A percentile compares a stretch with the other conserved stretches of the same genome.
These are phyloP conservation scores for Thysanoteuthis rhombus DNA, from an alignment of 2,888 invertebrate genomes.

Conservation along the genomic window DNA sequence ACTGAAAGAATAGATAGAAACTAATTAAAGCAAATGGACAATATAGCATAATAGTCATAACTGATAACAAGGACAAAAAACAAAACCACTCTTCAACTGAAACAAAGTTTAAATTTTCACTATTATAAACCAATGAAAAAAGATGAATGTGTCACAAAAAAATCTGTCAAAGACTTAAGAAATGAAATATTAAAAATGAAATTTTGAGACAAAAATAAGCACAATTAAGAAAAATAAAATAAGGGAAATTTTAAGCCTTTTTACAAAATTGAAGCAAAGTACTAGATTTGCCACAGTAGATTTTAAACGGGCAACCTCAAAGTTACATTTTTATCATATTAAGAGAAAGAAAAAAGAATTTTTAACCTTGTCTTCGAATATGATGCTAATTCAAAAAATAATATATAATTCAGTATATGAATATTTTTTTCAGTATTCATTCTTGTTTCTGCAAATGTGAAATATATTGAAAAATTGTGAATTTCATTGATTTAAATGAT, in stretches of 20 bases:
- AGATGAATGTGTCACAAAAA: neutral
- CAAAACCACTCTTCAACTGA: neutral
- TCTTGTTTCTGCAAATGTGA: neutral
- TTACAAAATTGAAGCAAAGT: neutral
- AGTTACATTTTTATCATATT: too few species aligned
- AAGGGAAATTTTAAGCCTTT: neutral
- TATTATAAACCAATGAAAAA: neutral
- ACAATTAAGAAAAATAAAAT: neutral
- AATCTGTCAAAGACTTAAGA: neutral
- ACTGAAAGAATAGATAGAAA: conserved; percentile 1
- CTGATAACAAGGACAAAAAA: neutral
- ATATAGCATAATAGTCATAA: neutral
- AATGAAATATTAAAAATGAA: neutral
- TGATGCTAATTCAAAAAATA: too few species aligned
- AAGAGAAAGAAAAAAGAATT: too few species aligned
- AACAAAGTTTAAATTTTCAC: neutral
- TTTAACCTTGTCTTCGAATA: too few species aligned
- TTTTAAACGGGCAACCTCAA: too few species aligned
- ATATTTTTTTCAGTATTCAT: neutral
- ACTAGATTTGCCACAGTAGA: neutral
- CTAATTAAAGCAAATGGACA: neutral
- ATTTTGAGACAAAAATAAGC: neutral
- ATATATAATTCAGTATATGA: neutral
- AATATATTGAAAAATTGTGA: neutral
- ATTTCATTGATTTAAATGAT: neutral